phyloP scores from a whole-genome alignment of 2,888 invertebrate genomes.

The Busseola fusca region DNA sequence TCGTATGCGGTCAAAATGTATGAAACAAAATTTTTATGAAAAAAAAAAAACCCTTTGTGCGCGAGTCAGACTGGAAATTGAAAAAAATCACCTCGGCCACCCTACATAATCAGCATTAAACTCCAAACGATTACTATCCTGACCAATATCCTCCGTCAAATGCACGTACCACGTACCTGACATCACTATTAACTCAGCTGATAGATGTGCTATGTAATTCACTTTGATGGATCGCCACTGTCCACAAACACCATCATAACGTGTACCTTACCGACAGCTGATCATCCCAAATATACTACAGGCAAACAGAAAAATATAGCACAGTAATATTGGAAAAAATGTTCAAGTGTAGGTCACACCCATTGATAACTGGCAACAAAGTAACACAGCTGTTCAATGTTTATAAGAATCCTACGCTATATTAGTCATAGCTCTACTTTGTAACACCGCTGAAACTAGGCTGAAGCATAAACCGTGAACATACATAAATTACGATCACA shows the following conservation, averaged over 20 bases:
- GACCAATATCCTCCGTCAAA: slow-evolving; percentile 32
- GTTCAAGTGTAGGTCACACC: slow-evolving; percentile 33
- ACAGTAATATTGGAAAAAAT: slow-evolving; percentile 14
- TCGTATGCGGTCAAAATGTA: no score
- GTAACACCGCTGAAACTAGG: slow-evolving; percentile 28
- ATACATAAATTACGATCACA: slow-evolving; percentile 40
- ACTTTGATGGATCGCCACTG: slow-evolving; percentile 36
- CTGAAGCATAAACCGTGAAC: slow-evolving; percentile 48
- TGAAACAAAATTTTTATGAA: no score
- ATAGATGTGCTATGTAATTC: slow-evolving; percentile 37
- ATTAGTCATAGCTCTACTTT: slow-evolving; percentile 38
- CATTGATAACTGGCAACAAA: slow-evolving; percentile 52
- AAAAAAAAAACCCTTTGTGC: no score
- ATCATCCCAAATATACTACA: slow-evolving; percentile 8
- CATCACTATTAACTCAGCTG: slow-evolving; percentile 42
- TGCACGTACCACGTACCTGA: slow-evolving; percentile 22
- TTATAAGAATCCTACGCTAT: slow-evolving; percentile 47
- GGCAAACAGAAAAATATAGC: slow-evolving; percentile 3
- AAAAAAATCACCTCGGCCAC: not conserved
- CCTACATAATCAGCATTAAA: not conserved
- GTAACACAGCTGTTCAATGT: slow-evolving; percentile 54
- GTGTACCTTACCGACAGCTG: slow-evolving; percentile 31
- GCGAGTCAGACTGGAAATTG: no score
- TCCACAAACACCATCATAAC: slow-evolving; percentile 9
- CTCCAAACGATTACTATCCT: slow-evolving; percentile 10